Base-by-base conservation (phyloP, 2,888 invertebrate genomes). In the Hyposoter didymator region DNA sequence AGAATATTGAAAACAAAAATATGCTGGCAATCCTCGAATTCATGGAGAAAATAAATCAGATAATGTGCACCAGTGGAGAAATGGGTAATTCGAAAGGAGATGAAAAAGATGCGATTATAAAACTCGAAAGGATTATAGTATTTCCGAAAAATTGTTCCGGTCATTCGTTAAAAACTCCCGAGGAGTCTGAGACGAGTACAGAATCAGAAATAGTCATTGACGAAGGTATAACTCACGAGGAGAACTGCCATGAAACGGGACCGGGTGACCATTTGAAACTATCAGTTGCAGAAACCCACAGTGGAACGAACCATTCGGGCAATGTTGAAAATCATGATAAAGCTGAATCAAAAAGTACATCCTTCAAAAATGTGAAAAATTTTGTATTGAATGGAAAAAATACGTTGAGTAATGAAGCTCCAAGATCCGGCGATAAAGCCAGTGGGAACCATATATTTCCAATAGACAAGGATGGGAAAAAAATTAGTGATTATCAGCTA, bases 21-120 rank as follows among this genome's bases (percentile, higher is more conserved):
- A 88, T 90, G 87, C 28, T 89, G 66, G 89, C 89, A 5, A 88
- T 91, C 7, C 75, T 89, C 32, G 88, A 88, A 32, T 90, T 91
- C n/a, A 85, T 91, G 69, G 86, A 87, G 39, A 90, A 90, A 43
- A 64, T 91, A 5, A 87, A 90, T 64, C 85, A 84, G 14, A 81
- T 90, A 0, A 72, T 90, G 32, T 86, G 39, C n/a, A 76, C 82
- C 0, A 80, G 85, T 0, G 88, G 87, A n/a, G 69, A 82, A 2
- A 19, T 22, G 4, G 74, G 76, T 10, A 39, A 79, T 12, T 66
- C 80, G 14, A 62, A 72, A 43, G 66, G 81, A 17, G 84, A 85
- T 17, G 83, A 85, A 28, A 47, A 84, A 19, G 78, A 73, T 6
- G 82, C 87, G 45, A 69, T 87, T 4, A 73, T 89, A n/a, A 84